phyloP scores from a whole-genome alignment of 2,113 vertebrate species.

The Thamnophis sirtalis region DNA sequence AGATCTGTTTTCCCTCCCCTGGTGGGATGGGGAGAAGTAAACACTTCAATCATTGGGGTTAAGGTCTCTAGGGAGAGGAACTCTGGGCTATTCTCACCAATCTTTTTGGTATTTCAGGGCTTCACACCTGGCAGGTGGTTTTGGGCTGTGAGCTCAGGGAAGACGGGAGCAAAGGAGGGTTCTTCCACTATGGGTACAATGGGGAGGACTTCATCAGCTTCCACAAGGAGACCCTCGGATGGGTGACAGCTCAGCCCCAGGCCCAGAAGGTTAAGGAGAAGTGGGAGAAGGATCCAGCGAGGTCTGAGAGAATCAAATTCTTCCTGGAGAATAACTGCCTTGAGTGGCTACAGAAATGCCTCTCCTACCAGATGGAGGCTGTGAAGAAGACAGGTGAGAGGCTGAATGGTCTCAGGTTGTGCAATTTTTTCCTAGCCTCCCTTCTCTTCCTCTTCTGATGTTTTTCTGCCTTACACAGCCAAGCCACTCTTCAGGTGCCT shows the following conservation, averaged over 20 bases:
- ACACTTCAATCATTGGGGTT: no score
- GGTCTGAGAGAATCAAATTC: accelerated
- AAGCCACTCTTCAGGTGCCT: no score
- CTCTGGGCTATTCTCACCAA: background rate
- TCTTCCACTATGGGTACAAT: no score
- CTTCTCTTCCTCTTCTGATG: no score
- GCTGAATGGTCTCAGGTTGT: background rate
- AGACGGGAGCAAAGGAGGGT: no score
- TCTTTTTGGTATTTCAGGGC: background rate
- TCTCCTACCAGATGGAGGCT: background rate
- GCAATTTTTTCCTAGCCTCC: background rate
- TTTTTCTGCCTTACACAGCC: no score
- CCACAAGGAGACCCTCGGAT: background rate
- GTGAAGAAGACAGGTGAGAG: background rate
- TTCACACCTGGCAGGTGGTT: background rate
- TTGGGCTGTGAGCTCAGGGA: background rate
- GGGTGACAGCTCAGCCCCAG: background rate
- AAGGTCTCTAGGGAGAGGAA: no score
- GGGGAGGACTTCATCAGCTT: background rate
- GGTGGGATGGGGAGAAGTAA: no score
- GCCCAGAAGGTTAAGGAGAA: background rate
- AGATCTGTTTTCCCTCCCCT: no score
- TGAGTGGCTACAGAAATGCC: background rate
- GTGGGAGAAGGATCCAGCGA: background rate
- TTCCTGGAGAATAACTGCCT: background rate